phyloP scores from a whole-genome alignment of 2,113 vertebrate species.

The Turdus rufiventris region DNA sequence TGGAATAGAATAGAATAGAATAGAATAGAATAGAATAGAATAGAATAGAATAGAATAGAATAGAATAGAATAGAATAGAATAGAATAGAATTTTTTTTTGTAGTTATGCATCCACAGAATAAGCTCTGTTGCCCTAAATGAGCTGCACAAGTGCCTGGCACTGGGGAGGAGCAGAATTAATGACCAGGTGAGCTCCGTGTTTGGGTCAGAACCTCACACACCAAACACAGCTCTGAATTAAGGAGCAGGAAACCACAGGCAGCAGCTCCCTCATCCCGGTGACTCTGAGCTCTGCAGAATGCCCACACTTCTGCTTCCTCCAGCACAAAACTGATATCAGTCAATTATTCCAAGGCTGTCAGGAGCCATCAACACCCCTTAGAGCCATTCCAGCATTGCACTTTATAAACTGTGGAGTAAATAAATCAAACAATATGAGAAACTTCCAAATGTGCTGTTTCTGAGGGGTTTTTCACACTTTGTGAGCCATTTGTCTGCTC shows the following conservation, averaged over 20 bases:
- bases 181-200: background rate
- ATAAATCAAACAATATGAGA: constrained; percentile 43
- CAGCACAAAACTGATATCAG: background rate
- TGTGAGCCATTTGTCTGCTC: constrained; percentile 45
- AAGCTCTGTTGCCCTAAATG: background rate
- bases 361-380: background rate
- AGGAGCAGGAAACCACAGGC: rapidly evolving
- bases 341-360: background rate
- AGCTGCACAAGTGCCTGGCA: background rate
- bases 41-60: too few relatives aligned
- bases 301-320: background rate
- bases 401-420: background rate
- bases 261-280: background rate
- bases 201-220: background rate
- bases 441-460: background rate
- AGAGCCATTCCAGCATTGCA: background rate
- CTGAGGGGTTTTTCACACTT: background rate
- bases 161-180: background rate
- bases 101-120: background rate
- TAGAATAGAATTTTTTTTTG: too few relatives aligned
- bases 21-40: too few relatives aligned
- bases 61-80: too few relatives aligned
- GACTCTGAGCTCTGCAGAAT: background rate
- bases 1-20: too few relatives aligned
- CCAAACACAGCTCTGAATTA: background rate